Conservation (phyloP, 2,113 vertebrate genomes). For the Indicator indicator region DNA sequence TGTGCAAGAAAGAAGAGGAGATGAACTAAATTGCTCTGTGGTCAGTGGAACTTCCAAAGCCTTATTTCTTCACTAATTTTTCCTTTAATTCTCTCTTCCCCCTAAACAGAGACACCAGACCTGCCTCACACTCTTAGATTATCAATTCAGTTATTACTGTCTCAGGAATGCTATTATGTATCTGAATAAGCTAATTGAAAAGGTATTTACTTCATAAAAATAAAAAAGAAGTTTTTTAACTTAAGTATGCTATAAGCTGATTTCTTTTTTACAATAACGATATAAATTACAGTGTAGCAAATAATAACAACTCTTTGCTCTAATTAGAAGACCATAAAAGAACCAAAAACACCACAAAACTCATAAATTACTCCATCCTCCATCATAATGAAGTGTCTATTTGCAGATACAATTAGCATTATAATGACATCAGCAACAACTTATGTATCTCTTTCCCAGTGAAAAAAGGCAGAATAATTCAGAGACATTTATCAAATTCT, state of each 20-base stretch:
- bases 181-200: not conserved
- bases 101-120: not conserved
- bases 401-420: not conserved
- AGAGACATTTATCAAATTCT: not conserved
- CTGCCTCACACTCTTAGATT: not conserved
- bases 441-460: not conserved
- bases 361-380: not conserved
- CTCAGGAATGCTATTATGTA: accelerated
- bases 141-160: not conserved
- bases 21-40: not conserved
- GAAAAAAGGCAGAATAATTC: not conserved
- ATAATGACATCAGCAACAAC: not conserved
- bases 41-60: not conserved
- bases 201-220: not conserved
- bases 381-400: not conserved
- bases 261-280: not conserved
- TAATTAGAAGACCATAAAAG: not conserved
- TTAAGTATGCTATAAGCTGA: not conserved
- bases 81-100: not conserved
- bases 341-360: not conserved
- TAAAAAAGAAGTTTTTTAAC: not conserved
- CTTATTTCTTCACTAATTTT: not conserved
- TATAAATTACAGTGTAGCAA: not conserved
- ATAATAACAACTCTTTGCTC: not conserved
- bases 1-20: not conserved